These are phyloP conservation scores for Alectura lathami DNA, from an alignment of 2,113 vertebrate species.

Conservation along the genomic window DNA sequence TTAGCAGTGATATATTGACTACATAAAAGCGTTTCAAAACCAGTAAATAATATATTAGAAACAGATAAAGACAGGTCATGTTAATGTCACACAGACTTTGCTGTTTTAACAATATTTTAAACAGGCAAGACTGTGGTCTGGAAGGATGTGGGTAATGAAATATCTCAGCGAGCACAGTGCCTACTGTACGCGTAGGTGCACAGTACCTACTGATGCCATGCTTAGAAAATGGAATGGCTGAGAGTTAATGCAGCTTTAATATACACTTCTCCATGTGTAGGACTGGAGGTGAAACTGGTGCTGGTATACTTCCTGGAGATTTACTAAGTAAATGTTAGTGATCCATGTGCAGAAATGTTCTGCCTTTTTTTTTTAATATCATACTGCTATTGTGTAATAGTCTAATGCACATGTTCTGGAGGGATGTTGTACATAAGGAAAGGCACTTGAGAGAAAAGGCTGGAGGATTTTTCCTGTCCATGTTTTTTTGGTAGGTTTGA, in stretches of 20 bases:
- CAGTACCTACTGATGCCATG: not conserved
- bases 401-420: accelerated
- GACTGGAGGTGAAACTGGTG: not conserved
- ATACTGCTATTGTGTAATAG: not conserved
- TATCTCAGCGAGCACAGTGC: not conserved
- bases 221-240: not conserved
- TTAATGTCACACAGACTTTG: too few relatives aligned
- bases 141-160: not conserved
- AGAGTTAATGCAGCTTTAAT: not conserved
- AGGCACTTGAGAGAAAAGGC: accelerated
- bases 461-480: not conserved
- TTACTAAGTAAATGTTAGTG: not conserved
- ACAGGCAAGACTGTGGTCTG: not conserved
- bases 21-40: not conserved
- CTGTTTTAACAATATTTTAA: not conserved
- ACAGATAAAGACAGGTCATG: not conserved
- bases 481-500: not conserved
- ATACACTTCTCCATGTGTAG: not conserved
- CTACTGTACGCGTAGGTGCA: not conserved
- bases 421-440: not conserved
- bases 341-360: not conserved
- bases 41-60: not conserved
- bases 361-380: too few relatives aligned
- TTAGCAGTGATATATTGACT: not conserved
- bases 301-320: not conserved